Base-by-base conservation (phyloP, 2,888 invertebrate species). In the Leucoptera coffeella region DNA sequence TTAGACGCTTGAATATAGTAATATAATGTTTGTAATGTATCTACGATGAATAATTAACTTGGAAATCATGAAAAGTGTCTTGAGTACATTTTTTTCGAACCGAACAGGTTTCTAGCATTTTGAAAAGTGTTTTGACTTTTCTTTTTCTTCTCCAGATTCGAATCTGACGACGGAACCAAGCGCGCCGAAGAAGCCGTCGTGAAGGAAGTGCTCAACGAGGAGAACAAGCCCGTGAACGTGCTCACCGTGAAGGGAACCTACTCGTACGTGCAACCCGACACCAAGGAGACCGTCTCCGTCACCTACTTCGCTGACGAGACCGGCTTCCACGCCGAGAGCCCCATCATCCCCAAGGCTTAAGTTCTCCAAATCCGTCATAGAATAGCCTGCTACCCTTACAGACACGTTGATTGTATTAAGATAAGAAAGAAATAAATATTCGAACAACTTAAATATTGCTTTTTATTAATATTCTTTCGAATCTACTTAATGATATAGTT, bases 281-380 rank as follows among this genome's bases (percentile, higher is more conserved):
- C 80, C 33, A 61, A 62, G 8, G 17, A 9, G 6, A 17, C 17
- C 6, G 69, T 74, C 35, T 42, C 46, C 14, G 34, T 78, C 35
- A 64, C 43, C 26, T 80, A 78, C 55, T 45, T 42, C 31, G 79
- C 79, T 25, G 80, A 81, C 36, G 79, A 80, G 49, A 73, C 50
- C 35, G 82, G 81, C 32, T 82, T 58, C 71, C 74, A 72, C 34
- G 71, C 79, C 2, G 67, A 73, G 24, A 78, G 80, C 23, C 61
- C 62, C 1, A 76, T 78, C 47, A 47, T 81, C 40, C 81, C 81
- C 26, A 74, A 75, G 24, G 48, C 61, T 23, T 65, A 17, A n/a
- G n/a, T n/a, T n/a, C n/a, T n/a, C n/a, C n/a, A n/a, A n/a, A n/a
- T n/a, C n/a, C n/a, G n/a, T n/a, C n/a, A n/a, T n/a, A n/a, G n/a